phyloP scores from a whole-genome alignment of 2,113 vertebrate species.

The Thunnus thynnus region DNA sequence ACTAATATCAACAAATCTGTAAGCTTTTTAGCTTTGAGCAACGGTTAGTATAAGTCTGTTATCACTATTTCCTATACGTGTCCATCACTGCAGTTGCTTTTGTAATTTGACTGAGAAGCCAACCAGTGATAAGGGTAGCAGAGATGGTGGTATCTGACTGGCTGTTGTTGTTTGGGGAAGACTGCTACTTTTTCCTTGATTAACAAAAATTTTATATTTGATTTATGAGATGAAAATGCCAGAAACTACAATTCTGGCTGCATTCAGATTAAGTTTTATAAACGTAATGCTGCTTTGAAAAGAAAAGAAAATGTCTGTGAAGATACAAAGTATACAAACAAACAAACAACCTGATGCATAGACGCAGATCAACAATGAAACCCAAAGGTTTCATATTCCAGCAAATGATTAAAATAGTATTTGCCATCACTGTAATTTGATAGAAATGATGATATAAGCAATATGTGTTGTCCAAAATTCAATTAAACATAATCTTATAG shows the following conservation, averaged over 20 bases:
- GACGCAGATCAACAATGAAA: too few species aligned
- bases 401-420: too few species aligned
- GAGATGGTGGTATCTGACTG: neutral
- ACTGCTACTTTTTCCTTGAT: too few species aligned
- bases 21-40: slow-evolving; percentile 39
- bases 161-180: neutral
- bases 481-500: too few species aligned
- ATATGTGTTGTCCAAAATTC: too few species aligned
- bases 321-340: neutral
- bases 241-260: neutral
- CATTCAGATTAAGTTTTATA: neutral
- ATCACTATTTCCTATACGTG: neutral
- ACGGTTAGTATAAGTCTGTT: slow-evolving; percentile 17
- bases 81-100: neutral
- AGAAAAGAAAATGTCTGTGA: neutral
- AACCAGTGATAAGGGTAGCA: neutral
- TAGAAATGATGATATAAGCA: too few species aligned
- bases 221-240: neutral
- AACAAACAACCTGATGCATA: too few species aligned
- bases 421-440: too few species aligned
- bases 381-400: too few species aligned
- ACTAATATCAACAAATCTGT: slow-evolving; percentile 46
- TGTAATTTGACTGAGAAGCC: slow-evolving; percentile 11
- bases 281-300: neutral
- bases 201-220: neutral